Conservation (phyloP, 2,113 vertebrate genomes). For the Neodontobutis hainanensis region DNA sequence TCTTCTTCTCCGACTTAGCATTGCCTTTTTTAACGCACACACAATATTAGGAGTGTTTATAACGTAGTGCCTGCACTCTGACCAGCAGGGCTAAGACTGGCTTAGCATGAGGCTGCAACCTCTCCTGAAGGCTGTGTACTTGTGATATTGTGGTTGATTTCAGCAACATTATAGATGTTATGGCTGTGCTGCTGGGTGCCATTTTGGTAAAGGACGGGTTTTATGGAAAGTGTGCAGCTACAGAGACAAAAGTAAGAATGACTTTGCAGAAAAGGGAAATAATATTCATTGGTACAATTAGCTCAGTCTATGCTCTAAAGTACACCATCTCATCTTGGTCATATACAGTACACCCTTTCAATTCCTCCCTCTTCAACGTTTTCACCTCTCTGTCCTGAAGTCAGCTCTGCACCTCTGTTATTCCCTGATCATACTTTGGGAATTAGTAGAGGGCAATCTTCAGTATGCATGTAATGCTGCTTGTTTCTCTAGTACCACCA, state of each 20-base stretch:
- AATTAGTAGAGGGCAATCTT: constrained; percentile 39
- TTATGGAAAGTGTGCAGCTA: constrained; percentile 31
- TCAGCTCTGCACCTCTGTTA: constrained; percentile 39
- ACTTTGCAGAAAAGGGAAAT: constrained; percentile 43
- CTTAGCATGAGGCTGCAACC: constrained; percentile 49
- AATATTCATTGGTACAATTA: constrained; percentile 40
- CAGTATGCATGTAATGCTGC: constrained; percentile 71
- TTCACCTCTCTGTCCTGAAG: constrained; percentile 37
- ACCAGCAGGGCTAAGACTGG: constrained; percentile 54
- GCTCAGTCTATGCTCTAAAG: constrained; percentile 33
- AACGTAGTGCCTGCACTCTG: constrained; percentile 69
- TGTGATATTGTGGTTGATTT: constrained; percentile 17
- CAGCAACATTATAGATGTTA: constrained; percentile 14
- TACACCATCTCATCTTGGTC: constrained; percentile 20
- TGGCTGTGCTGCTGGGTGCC: constrained; percentile 23
- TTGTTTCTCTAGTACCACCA: constrained; percentile 54
- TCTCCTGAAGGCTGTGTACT: constrained; percentile 11
- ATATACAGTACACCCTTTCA: background rate
- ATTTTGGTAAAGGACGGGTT: constrained; percentile 9
- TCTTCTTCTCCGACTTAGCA: constrained; percentile 58
- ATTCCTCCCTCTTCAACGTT: constrained; percentile 1
- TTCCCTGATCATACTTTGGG: constrained; percentile 39
- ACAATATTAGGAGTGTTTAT: constrained; percentile 69
- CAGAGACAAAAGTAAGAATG: constrained; percentile 32
- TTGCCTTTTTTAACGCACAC: constrained; percentile 65